Base-by-base conservation (phyloP, 2,888 invertebrate species). In the Brachyopa scutellaris region DNA sequence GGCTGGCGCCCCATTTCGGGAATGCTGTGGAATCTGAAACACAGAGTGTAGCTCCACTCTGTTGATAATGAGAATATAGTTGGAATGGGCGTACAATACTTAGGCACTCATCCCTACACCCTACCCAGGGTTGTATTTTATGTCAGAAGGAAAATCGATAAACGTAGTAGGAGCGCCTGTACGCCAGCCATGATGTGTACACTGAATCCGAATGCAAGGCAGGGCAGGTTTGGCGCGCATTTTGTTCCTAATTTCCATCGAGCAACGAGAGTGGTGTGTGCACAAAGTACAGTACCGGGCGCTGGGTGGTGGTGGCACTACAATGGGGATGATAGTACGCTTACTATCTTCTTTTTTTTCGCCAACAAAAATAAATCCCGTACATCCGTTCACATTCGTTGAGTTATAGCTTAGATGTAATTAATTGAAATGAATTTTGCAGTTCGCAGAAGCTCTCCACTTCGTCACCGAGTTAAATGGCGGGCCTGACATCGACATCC, bases 141-240 rank as follows among this genome's bases (percentile, higher is more conserved):
- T 82, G 74, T 82, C 69, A 82, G 70, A 21, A 11, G 19, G 62
- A 82, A 77, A 82, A 82, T 82, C 82, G 66, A 82, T 82, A 77
- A 66, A 72, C 82, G 82, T 82, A 72, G 70, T 77, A 77, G 82
- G 70, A 70, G 66, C 76, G 49, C 38, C 49, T n/a, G 53, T 42
- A 55, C 40, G 11, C 62, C 69, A 76, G 69, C 76, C 82, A 70
- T 82, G 82, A 82, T 82, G 82, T 82, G 82, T 82, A 82, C 82
- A 82, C 77, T 82, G 59, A 77, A 70, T 72, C 64, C 70, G 66
- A 82, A 82, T 82, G 70, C 76, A 82, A 82, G 82, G 82, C 82
- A 82, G 82, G 82, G 82, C 82, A 82, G 77, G 82, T 82, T 82
- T 82, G 82, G 82, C 82, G 82, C 82, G 70, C 82, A 82, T 72